Base-by-base conservation (phyloP, 2,888 invertebrate species). In the Escarpia spicata region DNA sequence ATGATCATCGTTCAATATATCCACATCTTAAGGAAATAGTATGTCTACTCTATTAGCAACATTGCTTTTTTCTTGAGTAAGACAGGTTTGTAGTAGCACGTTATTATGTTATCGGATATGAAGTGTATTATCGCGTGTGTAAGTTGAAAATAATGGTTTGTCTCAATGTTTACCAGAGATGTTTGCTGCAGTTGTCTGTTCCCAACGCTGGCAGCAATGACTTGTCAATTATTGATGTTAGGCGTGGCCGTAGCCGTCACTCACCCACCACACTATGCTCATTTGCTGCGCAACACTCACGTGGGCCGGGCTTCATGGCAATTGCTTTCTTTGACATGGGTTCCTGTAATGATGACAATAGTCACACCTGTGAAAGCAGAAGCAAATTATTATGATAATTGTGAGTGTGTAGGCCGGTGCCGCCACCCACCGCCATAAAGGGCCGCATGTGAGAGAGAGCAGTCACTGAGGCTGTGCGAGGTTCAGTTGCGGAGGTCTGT, bases 381-480 rank as follows among this genome's bases (percentile, higher is more conserved):
- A 75, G 75, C 75, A 75, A 75, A 75, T 75, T 75, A 75, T 75
- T 75, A 75, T 75, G 75, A 75, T 75, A 75, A 75, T 75, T 75
- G n/a, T 75, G 19, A 75, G n/a, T 75, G 75, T 75, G 75, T 75
- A 75, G 75, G 75, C 75, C n/a, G 75, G 75, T 75, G 75, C 15
- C 75, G 75, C 19, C 75, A 75, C 75, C n/a, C 75, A 75, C 26
- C 6, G 75, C 19, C 75, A 75, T 75, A 75, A 75, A 75, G 75
- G 75, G 2, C 19, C 75, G 6, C 15, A 2, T 52, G 10, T 52
- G 75, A 26, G 75, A 75, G 75, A 75, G 75, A 75, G 75, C 75
- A 3, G 19, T 6, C 75, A 75, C 75, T 75, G 75, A 75, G 75
- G 15, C 75, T 15, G 26, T 75, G 52, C 10, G n/a, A 26, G 75